Base-by-base conservation (phyloP, 2,888 invertebrate species). In the Nineta flava region DNA sequence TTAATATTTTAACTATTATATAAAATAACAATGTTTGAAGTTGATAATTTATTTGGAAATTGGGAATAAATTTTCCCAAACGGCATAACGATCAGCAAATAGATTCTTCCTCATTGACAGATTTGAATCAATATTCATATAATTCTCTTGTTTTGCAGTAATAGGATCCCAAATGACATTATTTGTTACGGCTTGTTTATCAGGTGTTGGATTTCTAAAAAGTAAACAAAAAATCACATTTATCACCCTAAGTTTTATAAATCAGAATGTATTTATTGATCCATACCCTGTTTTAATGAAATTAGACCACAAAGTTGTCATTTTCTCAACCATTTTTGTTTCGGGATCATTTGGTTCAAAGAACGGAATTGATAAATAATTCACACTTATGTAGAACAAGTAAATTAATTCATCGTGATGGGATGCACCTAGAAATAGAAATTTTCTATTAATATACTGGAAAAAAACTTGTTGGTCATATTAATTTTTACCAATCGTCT, bases 401-500 rank as follows among this genome's bases (percentile, higher is more conserved):
- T 74, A 75, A 55, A 73, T 67, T 49, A 74, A 59, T 56, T 76
- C 76, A 54, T 74, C 71, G 55, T 70, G 65, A 55, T 73, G 72
- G 2, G 67, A 67, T 26, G 66, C 65, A 15, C 68, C 68, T 68
- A 51, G n/a, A 60, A 60, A 48, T 43, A 12, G 1, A 38, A 9
- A 40, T 38, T 16, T 32, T 2, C 10, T 32, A 16, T 15, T 12
- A 44, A n/a, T n/a, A 17, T 26, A 2, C n/a, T n/a, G n/a, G 3
- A 7, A 35, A 21, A 3, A 34, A 34, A 26, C 5, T 26, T 44
- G 9, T 10, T 3, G 13, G 9, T 10, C 21, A 26, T 2, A 3
- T 57, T 57, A 61, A 5, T 61, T 68, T 34, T 26, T 44, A 38
- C 38, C 38, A 38, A 38, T 38, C 2, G 38, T 38, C 12, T 38